Evolutionary conservation across 2,797 vertebrate genomes (phyloP).

Genomic region (Silurus aristotelis): DNA sequence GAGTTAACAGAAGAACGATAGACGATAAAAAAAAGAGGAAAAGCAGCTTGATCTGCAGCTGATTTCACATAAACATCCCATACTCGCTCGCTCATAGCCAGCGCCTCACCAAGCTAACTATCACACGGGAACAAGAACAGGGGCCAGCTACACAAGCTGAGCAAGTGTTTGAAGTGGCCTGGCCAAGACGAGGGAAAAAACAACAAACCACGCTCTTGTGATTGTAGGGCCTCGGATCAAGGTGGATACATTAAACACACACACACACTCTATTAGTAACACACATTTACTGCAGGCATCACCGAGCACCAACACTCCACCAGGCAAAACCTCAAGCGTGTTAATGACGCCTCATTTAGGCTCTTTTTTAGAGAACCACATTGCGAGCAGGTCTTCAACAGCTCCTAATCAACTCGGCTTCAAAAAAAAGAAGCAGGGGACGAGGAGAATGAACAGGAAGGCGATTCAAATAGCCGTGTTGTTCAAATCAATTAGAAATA

Average conservation of each 20-base stretch:
- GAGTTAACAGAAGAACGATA: not conserved
- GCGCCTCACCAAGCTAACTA: not conserved
- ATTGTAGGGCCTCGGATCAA: conserved; percentile 25
- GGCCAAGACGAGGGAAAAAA: conserved; percentile 25
- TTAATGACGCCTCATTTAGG: conserved; percentile 75
- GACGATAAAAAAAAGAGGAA: not conserved
- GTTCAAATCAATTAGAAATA: not conserved
- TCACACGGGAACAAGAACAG: conserved; percentile 42
- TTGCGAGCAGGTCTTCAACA: conserved; percentile 72
- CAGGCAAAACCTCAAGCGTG: conserved; percentile 30
- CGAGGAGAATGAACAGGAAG: not conserved
- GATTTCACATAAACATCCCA: conserved; percentile 14
- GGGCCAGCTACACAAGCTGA: not conserved
- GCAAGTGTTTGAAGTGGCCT: conserved; percentile 45
- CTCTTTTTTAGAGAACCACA: conserved; percentile 63
- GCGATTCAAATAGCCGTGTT: not conserved
- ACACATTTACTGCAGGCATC: not conserved
- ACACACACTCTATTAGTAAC: not conserved
- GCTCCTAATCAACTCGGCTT: conserved; percentile 73
- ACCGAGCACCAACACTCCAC: not conserved
- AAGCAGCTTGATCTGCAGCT: conserved; percentile 11
- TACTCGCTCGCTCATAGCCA: not conserved
- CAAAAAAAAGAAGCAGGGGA: conserved; percentile 48
- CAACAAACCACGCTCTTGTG: conserved; percentile 34
- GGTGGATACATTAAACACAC: not conserved